Percentiles rank a stretch among this genome's conserved stretches.
phyloP scores from a whole-genome alignment of 1,140 invertebrate species.

The Aphaenogaster rudis region DNA sequence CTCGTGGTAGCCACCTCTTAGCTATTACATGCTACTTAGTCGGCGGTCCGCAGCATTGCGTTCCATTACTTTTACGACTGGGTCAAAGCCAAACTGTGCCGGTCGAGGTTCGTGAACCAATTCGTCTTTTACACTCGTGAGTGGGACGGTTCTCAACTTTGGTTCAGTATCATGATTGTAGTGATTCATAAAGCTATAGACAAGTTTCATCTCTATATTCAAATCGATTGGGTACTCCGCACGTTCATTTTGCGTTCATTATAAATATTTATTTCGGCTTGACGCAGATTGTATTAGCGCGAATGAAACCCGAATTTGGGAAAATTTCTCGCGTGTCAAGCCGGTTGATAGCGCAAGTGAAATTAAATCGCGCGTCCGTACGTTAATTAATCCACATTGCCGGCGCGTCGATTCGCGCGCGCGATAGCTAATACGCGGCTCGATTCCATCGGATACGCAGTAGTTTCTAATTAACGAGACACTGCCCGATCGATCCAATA shows the following conservation, averaged over 20 bases:
- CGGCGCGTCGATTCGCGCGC: conserved; percentile 68
- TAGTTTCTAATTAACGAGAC: conserved; percentile 77
- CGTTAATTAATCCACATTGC: conserved; percentile 78
- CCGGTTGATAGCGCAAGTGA: conserved; percentile 53
- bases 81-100: conserved; percentile 80
- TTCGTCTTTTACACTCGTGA: conserved; percentile 74
- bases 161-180: background rate
- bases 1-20: conserved; percentile 71
- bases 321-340: conserved; percentile 65
- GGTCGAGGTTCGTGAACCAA: conserved; percentile 79
- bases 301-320: conserved; percentile 63
- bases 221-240: background rate
- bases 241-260: conserved; percentile 33
- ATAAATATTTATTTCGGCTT: conserved; percentile 56
- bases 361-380: conserved; percentile 75
- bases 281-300: conserved; percentile 33
- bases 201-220: background rate
- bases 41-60: conserved; percentile 78
- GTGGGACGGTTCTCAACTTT: conserved; percentile 72
- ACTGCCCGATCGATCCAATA: conserved; percentile 73
- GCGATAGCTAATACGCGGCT: conserved; percentile 72
- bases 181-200: conserved; percentile 31
- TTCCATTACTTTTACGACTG: conserved; percentile 85
- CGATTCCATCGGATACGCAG: conserved; percentile 72
- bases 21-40: conserved; percentile 84